A percentile compares a stretch with the other conserved stretches of the same genome.
Conservation (phyloP, 2,888 invertebrate species). For the Hemistola chrysoprasaria region DNA sequence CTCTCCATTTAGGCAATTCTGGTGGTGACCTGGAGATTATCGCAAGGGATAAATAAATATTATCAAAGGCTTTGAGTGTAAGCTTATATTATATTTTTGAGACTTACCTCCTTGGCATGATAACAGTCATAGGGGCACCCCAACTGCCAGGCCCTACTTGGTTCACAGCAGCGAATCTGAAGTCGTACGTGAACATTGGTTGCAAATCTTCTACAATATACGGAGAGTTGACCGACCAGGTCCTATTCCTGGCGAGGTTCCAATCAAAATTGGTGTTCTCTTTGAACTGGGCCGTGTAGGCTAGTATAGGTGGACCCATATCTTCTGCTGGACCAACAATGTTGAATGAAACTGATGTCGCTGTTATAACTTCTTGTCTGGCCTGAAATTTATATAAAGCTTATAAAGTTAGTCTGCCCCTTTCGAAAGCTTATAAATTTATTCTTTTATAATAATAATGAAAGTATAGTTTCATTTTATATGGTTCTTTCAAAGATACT, state of each 20-base stretch:
- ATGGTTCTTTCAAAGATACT: conserved; percentile 22
- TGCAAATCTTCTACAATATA: conserved; percentile 91
- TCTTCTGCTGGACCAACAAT: conserved; percentile 89
- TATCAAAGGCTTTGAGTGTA: no score
- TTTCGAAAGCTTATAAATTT: no score
- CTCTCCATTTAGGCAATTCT: conserved; percentile 82
- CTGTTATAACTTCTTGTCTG: conserved; percentile 87
- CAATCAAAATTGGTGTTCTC: conserved; percentile 85
- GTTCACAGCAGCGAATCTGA: conserved; percentile 93
- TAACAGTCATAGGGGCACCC: conserved; percentile 84
- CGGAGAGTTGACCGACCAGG: conserved; percentile 90
- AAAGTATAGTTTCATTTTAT: no score
- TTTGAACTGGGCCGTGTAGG: conserved; percentile 89
- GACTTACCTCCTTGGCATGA: conserved; percentile 86
- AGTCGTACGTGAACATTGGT: conserved; percentile 90
- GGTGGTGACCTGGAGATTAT: conserved; percentile 84
- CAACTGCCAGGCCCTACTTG: conserved; percentile 91
- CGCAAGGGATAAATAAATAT: background rate
- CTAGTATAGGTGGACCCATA: conserved; percentile 88
- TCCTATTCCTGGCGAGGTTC: conserved; percentile 86
- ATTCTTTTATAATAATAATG: no score
- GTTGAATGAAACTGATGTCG: conserved; percentile 91
- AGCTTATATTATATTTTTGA: background rate
- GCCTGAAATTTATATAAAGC: conserved; percentile 66
- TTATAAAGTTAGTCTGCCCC: conserved; percentile 6